These are phyloP conservation scores for Oceanodroma tethys DNA, from an alignment of 2,113 vertebrate species.

Conservation along the genomic window DNA sequence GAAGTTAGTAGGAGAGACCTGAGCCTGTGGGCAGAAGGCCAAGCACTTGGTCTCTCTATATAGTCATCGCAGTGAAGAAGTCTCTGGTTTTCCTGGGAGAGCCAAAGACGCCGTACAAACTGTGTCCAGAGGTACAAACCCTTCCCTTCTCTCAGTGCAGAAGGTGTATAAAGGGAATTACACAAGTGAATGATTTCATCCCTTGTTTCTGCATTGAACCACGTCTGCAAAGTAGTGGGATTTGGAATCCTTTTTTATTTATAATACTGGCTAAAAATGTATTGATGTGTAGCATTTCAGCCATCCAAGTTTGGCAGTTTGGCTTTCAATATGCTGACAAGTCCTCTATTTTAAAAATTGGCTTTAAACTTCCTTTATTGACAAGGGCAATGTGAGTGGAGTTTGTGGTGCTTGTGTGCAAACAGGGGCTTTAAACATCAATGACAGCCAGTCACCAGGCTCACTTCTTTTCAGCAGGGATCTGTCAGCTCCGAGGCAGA, in stretches of 20 bases:
- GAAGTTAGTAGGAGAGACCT: background rate
- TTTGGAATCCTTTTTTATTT: background rate
- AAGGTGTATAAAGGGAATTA: background rate
- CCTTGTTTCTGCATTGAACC: background rate
- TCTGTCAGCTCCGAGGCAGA: constrained; percentile 86
- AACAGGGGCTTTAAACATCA: rapidly evolving
- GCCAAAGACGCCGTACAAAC: background rate
- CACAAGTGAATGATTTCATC: background rate
- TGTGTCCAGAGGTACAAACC: background rate
- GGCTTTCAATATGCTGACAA: background rate
- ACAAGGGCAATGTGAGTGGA: too few species aligned
- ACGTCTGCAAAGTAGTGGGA: background rate
- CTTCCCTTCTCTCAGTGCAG: background rate
- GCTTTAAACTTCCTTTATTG: background rate
- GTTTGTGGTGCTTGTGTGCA: background rate
- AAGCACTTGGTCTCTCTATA: rapidly evolving
- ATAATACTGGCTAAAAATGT: background rate
- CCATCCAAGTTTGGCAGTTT: background rate
- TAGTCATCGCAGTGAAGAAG: background rate
- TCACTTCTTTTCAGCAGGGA: constrained; percentile 74
- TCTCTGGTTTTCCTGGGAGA: background rate
- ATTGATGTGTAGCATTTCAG: background rate
- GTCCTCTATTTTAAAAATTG: background rate
- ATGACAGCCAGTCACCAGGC: background rate
- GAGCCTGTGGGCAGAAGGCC: background rate